Evolutionary conservation across 2,113 vertebrate species (phyloP).

Genomic region (Hypanus sabinus): DNA sequence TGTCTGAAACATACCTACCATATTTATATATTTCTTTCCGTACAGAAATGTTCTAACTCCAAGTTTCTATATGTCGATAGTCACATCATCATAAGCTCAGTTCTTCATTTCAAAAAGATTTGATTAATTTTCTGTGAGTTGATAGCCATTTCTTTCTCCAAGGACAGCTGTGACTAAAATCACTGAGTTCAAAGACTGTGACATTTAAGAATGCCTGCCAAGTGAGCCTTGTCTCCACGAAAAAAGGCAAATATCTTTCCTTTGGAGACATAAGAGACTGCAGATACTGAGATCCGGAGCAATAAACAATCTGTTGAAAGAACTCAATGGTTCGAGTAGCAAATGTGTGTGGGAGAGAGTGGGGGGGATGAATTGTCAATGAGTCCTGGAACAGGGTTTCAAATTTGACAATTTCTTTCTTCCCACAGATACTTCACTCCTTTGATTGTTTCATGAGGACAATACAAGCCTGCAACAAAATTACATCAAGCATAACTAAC

Average conservation of each 20-base stretch:
- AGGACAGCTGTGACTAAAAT: background rate
- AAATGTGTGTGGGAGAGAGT: too few relatives aligned
- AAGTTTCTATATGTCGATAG: background rate
- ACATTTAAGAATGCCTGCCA: background rate
- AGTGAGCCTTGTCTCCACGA: background rate
- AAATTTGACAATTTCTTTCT: too few relatives aligned
- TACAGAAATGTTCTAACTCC: background rate
- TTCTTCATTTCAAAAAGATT: background rate
- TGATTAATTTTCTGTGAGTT: background rate
- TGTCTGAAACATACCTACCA: background rate
- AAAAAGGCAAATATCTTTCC: background rate
- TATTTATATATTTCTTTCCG: background rate
- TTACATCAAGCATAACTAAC: background rate
- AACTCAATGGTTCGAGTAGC: too few relatives aligned
- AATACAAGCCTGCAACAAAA: background rate
- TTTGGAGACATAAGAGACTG: too few relatives aligned
- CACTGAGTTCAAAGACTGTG: background rate
- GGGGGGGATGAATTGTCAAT: too few relatives aligned
- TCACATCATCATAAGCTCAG: background rate
- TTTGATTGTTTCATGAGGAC: background rate
- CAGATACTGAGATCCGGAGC: too few relatives aligned
- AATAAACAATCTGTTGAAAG: too few relatives aligned
- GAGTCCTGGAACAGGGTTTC: too few relatives aligned
- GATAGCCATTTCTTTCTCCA: background rate
- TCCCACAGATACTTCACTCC: background rate